Base-by-base conservation (phyloP, 2,797 vertebrate species). In the Stomatorhinus walkeri region DNA sequence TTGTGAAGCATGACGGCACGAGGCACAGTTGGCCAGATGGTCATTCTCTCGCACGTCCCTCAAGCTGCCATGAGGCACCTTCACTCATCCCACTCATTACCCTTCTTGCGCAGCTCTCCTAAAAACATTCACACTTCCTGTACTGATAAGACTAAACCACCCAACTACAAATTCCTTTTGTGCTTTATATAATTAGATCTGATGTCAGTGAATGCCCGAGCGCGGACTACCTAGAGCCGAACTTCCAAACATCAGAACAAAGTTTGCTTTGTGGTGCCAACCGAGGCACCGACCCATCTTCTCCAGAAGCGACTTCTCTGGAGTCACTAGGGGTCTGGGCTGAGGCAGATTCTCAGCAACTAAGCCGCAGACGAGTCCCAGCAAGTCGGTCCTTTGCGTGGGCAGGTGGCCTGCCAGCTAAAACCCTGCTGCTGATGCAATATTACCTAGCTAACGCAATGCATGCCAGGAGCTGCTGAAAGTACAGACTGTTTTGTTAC, bases 371-470 rank as follows among this genome's bases (percentile, higher is more conserved):
- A 4, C 54, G 12, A 79, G 59, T 24, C 83, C 24, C 22, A 14
- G 83, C 22, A 51, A 52, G 48, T 51, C 83, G 4, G 24, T 24
- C 83, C 49, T 49, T 22, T 28, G 10, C 46, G 22, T 85, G 46
- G 36, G 72, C 14, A 43, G 72, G 36, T 19, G 24, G 68, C 72
- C 72, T 43, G 36, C 14, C 68, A 36, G 32, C 32, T 19, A 19
- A 36, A 36, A 6, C 64, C 36, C 36, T n/a, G 14, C 36, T 79
- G 14, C 72, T 79, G 36, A 79, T 10, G 32, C 72, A 92, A 94
- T 94, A 94, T 95, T 94, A 94, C 94, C 93, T 93, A 93, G 90
- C 92, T 95, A 94, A 94, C 93, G 92, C 94, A 94, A 95, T 90
- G 89, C 19, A 81, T 87, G 91, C 91, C 91, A 91, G 91, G 91